Base-by-base conservation (phyloP, 2,888 invertebrate genomes). In the Ernsta delagoae region DNA sequence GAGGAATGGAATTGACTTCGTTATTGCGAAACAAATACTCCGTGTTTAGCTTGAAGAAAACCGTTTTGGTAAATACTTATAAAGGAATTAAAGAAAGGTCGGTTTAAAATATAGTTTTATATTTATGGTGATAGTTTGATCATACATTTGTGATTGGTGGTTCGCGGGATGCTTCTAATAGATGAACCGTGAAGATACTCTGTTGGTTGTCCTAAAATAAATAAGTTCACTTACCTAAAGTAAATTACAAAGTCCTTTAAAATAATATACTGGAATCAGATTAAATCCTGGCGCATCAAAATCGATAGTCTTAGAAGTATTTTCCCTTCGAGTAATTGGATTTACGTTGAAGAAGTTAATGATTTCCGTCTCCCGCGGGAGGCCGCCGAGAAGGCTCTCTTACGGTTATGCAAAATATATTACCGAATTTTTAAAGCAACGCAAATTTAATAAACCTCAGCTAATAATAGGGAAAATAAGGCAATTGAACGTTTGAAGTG, bases 1-100 rank as follows among this genome's bases (percentile, higher is more conserved):
- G 63, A 59, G 74, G 74, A 77, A 74, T 76, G 75, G 74, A 77
- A 73, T 71, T 70, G 69, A 71, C 69, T 72, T 72, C 65, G 71
- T 72, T 71, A 63, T 67, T 64, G 63, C 54, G 66, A 65, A 72
- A 72, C 69, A 73, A 72, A 69, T 57, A 62, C 41, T 24, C 45
- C 39, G 9, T 68, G 48, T 57, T 68, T 57, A 56, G 31, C 9
- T 57, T 11, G 43, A 24, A 36, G 12, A 9, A 3, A 36, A 7
- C 12, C 5, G 36, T 5, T 36, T 9, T 16, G 16, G 5, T 2
- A n/a, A 50, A 12, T n/a, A n/a, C n/a, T n/a, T 12, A 6, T 48
- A 50, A 16, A 50, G 16, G 50, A 16, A 50, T 50, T 50, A 8
- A 50, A 50, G 16, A 12, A 50, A 8, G 50, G n/a, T n/a, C n/a